phyloP scores from a whole-genome alignment of 1,140 invertebrate species.

The Drosophila sproati region DNA sequence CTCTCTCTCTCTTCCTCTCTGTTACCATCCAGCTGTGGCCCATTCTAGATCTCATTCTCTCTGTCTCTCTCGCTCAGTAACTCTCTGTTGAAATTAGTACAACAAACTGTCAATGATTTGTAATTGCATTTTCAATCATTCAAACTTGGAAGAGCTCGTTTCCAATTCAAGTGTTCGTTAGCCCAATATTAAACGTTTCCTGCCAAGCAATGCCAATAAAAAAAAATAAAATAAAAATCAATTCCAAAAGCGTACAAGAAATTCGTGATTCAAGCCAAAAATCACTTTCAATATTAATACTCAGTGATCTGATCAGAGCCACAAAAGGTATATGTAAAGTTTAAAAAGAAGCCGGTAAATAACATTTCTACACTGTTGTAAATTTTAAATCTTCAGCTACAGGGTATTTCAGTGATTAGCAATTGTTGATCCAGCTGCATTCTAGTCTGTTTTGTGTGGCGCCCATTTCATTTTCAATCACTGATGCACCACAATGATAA shows the following conservation, averaged over 20 bases:
- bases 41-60: background rate
- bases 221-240: constrained; percentile 21
- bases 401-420: constrained; percentile 17
- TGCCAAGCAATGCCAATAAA: constrained; percentile 43
- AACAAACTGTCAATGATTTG: constrained; percentile 80
- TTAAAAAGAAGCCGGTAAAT: background rate
- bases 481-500: constrained; percentile 83
- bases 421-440: constrained; percentile 13
- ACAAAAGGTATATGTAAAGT: background rate
- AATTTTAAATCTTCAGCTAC: background rate
- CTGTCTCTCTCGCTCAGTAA: background rate
- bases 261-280: constrained; percentile 48
- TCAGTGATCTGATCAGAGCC: background rate
- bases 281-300: constrained; percentile 68
- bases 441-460: constrained; percentile 32
- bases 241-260: constrained; percentile 44
- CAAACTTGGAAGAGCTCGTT: constrained; percentile 6
- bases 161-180: constrained; percentile 25
- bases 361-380: no score
- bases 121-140: constrained; percentile 74
- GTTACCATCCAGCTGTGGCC: background rate
- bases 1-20: background rate
- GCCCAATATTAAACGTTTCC: constrained; percentile 27
- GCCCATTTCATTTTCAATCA: constrained; percentile 55
- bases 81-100: constrained; percentile 62